phyloP scores from a whole-genome alignment of 2,797 vertebrate genomes.

The Pangasius sanitwongsei region DNA sequence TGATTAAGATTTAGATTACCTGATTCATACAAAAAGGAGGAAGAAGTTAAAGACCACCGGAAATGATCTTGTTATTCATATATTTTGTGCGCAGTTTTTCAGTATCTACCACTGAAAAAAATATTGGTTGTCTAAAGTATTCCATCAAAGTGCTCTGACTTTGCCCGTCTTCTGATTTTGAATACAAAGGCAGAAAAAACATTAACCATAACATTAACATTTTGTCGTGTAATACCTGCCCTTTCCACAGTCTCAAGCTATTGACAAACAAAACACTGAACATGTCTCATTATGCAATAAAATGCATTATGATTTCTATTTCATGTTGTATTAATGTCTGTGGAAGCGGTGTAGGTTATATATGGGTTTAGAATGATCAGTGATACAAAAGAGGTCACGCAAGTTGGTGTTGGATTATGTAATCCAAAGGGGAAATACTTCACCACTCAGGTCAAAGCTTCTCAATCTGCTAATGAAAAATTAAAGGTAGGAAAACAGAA shows the following conservation, averaged over 20 bases:
- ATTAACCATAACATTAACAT: background rate
- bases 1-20: background rate
- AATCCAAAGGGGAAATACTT: background rate
- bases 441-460: background rate
- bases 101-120: background rate
- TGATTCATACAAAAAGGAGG: background rate
- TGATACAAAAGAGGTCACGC: background rate
- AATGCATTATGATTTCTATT: background rate
- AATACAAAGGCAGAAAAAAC: background rate
- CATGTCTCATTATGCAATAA: background rate
- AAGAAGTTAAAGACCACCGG: background rate
- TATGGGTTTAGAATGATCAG: background rate
- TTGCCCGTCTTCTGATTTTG: background rate
- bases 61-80: background rate
- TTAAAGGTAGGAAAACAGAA: background rate
- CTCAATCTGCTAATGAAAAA: background rate
- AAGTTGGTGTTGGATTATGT: background rate
- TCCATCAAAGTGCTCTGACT: background rate
- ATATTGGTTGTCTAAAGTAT: background rate
- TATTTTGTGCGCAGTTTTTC: background rate
- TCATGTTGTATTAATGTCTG: background rate
- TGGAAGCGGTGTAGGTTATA: background rate
- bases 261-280: background rate
- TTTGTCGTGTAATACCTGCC: too few relatives aligned
- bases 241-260: background rate